A percentile compares a stretch with the other conserved stretches of the same genome.
phyloP scores from a whole-genome alignment of 2,888 invertebrate genomes.

The Myopa testacea region DNA sequence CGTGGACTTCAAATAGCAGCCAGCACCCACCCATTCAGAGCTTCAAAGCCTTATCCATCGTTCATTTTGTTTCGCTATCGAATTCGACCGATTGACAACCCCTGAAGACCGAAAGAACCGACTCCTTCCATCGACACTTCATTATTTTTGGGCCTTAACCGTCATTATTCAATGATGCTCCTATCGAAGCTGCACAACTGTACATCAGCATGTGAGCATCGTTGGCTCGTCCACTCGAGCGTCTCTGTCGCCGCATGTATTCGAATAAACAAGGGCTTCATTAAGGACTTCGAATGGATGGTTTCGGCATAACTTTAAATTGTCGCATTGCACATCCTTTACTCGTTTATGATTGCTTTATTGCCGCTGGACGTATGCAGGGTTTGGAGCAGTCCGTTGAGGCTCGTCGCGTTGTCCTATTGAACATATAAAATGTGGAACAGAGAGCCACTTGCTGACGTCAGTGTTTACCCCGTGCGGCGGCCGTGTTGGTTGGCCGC shows the following conservation, averaged over 20 bases:
- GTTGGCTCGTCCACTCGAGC: background rate
- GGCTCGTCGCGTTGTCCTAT: too few relatives aligned
- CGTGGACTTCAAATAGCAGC: constrained; percentile 36
- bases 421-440: constrained; percentile 30
- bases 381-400: too few relatives aligned
- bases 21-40: constrained; percentile 20
- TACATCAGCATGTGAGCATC: background rate
- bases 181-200: too few relatives aligned
- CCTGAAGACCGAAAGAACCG: constrained; percentile 44
- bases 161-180: constrained; percentile 66
- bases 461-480: background rate
- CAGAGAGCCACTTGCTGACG: too few relatives aligned
- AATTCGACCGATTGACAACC: constrained; percentile 61
- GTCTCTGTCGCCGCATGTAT: background rate
- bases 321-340: background rate
- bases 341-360: constrained; percentile 30
- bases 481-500: background rate
- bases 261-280: too few relatives aligned
- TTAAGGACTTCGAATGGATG: too few relatives aligned
- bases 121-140: constrained; percentile 2
- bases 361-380: constrained; percentile 32
- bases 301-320: background rate
- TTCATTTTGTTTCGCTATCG: constrained; percentile 58
- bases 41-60: background rate
- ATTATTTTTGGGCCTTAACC: constrained; percentile 63